These are phyloP conservation scores for Lepidotrigona ventralis DNA, from an alignment of 1,140 invertebrate species.

Conservation along the genomic window DNA sequence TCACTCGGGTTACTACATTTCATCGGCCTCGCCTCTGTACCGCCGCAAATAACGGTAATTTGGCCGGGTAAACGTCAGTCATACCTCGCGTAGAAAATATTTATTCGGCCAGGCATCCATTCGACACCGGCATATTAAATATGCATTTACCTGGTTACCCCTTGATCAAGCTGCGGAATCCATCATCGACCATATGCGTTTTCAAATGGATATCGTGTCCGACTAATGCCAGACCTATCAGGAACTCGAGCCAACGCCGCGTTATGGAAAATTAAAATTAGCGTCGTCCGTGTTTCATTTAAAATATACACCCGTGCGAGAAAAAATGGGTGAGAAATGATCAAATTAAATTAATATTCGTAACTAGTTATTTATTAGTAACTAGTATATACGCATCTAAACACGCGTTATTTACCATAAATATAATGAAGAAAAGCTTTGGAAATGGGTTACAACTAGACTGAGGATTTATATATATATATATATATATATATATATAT, in stretches of 20 bases:
- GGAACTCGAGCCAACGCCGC: neutral
- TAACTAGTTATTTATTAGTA: no score
- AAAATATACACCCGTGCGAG: neutral
- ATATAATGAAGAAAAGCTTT: no score
- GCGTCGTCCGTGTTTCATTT: neutral
- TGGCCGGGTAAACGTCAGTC: conserved; percentile 40
- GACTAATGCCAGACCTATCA: neutral
- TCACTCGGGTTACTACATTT: conserved; percentile 45
- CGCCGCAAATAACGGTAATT: conserved; percentile 52
- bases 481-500: no score
- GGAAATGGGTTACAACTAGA: neutral
- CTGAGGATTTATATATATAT: no score
- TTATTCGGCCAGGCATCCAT: conserved; percentile 40
- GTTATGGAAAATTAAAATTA: conserved; percentile 24
- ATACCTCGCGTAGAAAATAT: conserved; percentile 48
- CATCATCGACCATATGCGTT: conserved; percentile 41
- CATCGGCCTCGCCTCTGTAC: conserved; percentile 20
- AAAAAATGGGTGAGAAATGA: neutral
- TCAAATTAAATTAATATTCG: neutral
- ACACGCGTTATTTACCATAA: no score
- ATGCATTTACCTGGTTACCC: conserved; percentile 45
- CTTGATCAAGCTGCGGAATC: conserved; percentile 20
- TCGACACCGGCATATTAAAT: conserved; percentile 49
- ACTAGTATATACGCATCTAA: neutral
- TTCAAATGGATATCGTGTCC: conserved; percentile 16